A percentile compares a stretch with the other conserved stretches of the same genome.
Conservation (phyloP, 1,140 invertebrate genomes). For the Chrysopa pallens region DNA sequence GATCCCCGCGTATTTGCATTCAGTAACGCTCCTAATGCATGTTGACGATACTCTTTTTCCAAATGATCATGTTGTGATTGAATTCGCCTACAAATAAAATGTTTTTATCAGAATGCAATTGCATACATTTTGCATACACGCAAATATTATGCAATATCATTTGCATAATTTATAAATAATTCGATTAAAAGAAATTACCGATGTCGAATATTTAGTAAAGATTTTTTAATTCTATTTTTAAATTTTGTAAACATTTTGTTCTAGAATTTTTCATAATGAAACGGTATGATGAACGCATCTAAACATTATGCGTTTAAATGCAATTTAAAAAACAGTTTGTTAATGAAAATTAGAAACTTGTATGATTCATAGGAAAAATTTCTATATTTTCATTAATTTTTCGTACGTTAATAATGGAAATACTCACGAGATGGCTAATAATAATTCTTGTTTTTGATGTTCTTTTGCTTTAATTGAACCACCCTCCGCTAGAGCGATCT, state of each 20-base stretch:
- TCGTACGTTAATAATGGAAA: background rate
- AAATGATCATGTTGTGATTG: slow-evolving; percentile 52
- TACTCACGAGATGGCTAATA: slow-evolving; percentile 47
- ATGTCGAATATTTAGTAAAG: too few species aligned
- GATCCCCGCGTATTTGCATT: slow-evolving; percentile 40
- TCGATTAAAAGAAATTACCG: too few species aligned
- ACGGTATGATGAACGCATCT: too few species aligned
- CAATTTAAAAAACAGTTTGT: too few species aligned
- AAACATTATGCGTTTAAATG: too few species aligned
- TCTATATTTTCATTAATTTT: background rate
- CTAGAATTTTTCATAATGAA: background rate
- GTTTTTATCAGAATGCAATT: too few species aligned
- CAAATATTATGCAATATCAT: too few species aligned
- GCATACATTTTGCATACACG: too few species aligned
- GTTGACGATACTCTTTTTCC: slow-evolving; percentile 48
- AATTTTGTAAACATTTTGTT: background rate
- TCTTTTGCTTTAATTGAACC: slow-evolving; percentile 47
- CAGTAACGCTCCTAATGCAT: slow-evolving; percentile 44
- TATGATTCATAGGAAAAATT: slow-evolving; percentile 4
- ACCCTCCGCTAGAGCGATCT: slow-evolving; percentile 38
- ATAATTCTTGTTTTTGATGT: slow-evolving; percentile 44
- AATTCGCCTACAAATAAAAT: slow-evolving; percentile 36
- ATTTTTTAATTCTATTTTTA: too few species aligned
- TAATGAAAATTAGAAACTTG: background rate
- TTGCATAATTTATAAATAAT: too few species aligned